These are phyloP conservation scores for Nasua narica DNA, from an alignment of 2,797 vertebrate genomes.

Conservation along the genomic window DNA sequence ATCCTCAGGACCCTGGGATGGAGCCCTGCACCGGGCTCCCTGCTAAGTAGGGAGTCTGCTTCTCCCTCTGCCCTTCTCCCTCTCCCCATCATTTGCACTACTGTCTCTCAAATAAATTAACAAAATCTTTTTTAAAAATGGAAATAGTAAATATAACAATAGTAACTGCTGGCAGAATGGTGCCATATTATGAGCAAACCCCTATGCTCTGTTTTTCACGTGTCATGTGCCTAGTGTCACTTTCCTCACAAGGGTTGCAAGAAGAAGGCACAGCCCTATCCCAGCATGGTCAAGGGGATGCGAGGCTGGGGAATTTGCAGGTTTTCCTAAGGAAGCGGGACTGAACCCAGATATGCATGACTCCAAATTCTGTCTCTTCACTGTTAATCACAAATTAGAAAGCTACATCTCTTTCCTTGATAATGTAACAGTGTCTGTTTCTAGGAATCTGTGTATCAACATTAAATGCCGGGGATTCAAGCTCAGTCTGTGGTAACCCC, in stretches of 20 bases:
- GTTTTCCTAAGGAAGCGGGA: neutral
- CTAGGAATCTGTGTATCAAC: neutral
- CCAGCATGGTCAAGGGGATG: too few relatives aligned
- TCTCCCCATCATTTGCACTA: neutral
- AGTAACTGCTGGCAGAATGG: neutral
- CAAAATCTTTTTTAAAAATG: neutral
- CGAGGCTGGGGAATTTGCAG: neutral
- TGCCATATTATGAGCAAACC: too few relatives aligned
- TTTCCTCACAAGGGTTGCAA: neutral
- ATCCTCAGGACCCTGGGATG: neutral
- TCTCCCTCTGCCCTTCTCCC: neutral
- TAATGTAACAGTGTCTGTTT: neutral
- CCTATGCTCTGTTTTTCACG: neutral
- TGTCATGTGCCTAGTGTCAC: rapidly evolving
- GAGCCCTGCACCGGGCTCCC: neutral
- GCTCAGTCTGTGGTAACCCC: neutral
- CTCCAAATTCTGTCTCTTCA: neutral
- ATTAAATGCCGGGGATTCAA: neutral
- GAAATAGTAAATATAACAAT: neutral
- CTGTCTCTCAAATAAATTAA: neutral
- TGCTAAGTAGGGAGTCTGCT: neutral
- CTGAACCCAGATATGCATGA: neutral
- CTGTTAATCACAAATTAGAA: neutral
- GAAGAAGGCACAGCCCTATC: neutral
- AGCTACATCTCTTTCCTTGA: neutral